A percentile compares a stretch with the other conserved stretches of the same genome.
Conservation (phyloP, 2,888 invertebrate genomes). For the Lepidocyrtinus sp. region DNA sequence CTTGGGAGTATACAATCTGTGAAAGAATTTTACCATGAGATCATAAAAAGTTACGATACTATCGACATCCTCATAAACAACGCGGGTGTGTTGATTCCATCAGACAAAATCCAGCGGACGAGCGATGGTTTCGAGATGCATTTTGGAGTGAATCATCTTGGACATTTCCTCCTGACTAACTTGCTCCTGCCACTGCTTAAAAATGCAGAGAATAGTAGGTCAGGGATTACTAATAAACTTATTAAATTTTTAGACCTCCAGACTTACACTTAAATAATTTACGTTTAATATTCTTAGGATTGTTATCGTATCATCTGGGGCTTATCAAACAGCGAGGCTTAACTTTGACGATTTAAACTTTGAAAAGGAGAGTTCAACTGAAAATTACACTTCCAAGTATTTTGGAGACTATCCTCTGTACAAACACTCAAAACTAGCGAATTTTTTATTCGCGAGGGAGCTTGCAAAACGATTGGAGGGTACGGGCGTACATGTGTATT, state of each 20-base stretch:
- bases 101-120: conserved; percentile 74
- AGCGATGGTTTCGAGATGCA: conserved; percentile 86
- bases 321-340: conserved; percentile 71
- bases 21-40: conserved; percentile 72
- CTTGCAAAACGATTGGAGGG: conserved; percentile 70
- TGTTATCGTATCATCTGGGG: conserved; percentile 73
- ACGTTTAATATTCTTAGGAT: conserved; percentile 71
- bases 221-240: conserved; percentile 57
- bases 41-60: conserved; percentile 71
- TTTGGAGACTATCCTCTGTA: conserved; percentile 69
- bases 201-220: conserved; percentile 80
- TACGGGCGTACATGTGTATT: conserved; percentile 73
- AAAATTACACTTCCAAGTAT: too few relatives aligned
- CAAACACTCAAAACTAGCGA: conserved; percentile 72
- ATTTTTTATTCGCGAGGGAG: conserved; percentile 72
- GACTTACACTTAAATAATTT: too few relatives aligned
- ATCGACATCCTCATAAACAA: conserved; percentile 72
- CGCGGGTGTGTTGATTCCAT: conserved; percentile 70
- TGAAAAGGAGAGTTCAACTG: conserved; percentile 56
- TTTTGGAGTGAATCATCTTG: conserved; percentile 88
- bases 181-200: conserved; percentile 81
- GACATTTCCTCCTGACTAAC: conserved; percentile 89
- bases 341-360: conserved; percentile 70
- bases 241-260: background rate
- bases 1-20: conserved; percentile 71